These are phyloP conservation scores for Pristis pectinata DNA, from an alignment of 2,797 vertebrate species.

Conservation along the genomic window DNA sequence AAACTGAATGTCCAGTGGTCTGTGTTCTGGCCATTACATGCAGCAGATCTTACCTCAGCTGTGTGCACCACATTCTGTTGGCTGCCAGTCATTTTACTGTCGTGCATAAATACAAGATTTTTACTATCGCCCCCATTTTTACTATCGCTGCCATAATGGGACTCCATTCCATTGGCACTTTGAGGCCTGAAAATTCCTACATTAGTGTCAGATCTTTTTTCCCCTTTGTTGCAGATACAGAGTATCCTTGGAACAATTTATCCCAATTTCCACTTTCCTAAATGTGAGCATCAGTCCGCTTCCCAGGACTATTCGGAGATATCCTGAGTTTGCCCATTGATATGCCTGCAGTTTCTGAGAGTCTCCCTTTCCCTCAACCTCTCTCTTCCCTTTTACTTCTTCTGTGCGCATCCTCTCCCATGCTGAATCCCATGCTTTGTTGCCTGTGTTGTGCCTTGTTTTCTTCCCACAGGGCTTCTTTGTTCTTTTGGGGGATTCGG, in stretches of 20 bases:
- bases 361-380: too few species aligned
- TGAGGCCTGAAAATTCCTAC: too few species aligned
- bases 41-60: too few species aligned
- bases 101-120: not conserved
- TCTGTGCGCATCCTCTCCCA: not conserved
- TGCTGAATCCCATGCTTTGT: not conserved
- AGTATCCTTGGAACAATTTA: not conserved
- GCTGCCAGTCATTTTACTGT: not conserved
- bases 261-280: not conserved
- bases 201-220: not conserved
- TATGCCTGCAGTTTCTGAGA: not conserved
- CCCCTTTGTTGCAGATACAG: not conserved
- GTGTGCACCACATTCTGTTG: not conserved
- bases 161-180: not conserved
- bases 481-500: not conserved
- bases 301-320: not conserved
- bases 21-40: not conserved
- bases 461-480: not conserved
- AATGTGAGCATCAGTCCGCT: not conserved
- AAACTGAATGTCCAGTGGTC: not conserved
- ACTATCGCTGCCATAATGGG: too few species aligned
- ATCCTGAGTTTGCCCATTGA: not conserved
- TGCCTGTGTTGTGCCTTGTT: too few species aligned
- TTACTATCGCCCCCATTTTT: too few species aligned
- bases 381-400: not conserved